These are phyloP conservation scores for Lasioglossum lativentre DNA, from an alignment of 2,888 invertebrate species.

Conservation along the genomic window DNA sequence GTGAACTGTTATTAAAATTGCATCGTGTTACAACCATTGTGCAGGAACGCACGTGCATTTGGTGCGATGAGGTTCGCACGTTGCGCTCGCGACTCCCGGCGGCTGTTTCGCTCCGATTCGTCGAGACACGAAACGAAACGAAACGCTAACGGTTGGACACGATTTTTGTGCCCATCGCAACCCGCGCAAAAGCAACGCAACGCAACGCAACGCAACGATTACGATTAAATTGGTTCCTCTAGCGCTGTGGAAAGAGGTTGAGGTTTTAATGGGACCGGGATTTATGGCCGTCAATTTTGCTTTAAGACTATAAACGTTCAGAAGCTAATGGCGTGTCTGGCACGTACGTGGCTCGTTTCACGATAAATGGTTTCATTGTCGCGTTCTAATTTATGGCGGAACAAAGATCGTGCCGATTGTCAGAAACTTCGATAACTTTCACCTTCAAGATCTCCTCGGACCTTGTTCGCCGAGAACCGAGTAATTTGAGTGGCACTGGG, in stretches of 20 bases:
- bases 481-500: constrained; percentile 8
- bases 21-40: constrained; percentile 5
- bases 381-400: constrained; percentile 37
- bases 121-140: constrained; percentile 46
- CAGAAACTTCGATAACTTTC: constrained; percentile 28
- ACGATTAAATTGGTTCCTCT: constrained; percentile 20
- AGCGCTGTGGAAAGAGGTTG: background rate
- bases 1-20: background rate
- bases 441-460: constrained; percentile 32
- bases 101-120: constrained; percentile 66
- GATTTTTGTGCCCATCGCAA: constrained; percentile 29
- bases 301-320: constrained; percentile 19
- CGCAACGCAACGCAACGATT: constrained; percentile 30
- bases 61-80: constrained; percentile 17
- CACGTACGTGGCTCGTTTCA: constrained; percentile 34
- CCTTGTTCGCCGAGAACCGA: background rate
- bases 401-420: constrained; percentile 18
- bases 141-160: constrained; percentile 61
- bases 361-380: constrained; percentile 60
- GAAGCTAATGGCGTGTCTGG: constrained; percentile 47
- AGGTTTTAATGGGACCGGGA: constrained; percentile 23
- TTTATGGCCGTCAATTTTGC: constrained; percentile 39
- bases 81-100: constrained; percentile 17
- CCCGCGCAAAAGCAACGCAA: constrained; percentile 17
- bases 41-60: background rate